phyloP scores from a whole-genome alignment of 2,797 vertebrate genomes.

The Taeniopygia guttata region DNA sequence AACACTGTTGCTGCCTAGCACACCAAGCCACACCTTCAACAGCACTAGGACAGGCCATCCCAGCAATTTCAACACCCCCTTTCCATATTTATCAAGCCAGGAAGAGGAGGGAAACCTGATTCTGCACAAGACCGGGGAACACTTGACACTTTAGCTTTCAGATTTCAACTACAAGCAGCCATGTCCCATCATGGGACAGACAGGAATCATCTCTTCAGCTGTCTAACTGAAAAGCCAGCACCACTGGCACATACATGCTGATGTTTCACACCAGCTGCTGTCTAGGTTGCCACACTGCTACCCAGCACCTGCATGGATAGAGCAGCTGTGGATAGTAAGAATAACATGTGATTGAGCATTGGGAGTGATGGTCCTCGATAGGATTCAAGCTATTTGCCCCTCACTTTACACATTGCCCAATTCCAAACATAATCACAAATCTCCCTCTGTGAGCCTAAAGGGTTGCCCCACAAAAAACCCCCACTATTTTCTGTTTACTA shows the following conservation, averaged over 20 bases:
- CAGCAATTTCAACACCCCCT: not conserved
- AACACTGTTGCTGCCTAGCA: not conserved
- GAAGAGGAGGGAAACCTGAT: not conserved
- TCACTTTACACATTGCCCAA: not conserved
- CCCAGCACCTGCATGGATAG: not conserved
- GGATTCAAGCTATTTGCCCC: not conserved
- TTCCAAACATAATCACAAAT: not conserved
- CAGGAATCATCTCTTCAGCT: not conserved
- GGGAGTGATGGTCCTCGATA: not conserved
- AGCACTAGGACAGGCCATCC: not conserved
- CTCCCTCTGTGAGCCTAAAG: not conserved
- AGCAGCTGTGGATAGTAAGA: not conserved
- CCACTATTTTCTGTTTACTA: not conserved
- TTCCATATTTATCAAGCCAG: not conserved
- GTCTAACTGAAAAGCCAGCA: not conserved
- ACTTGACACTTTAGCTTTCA: not conserved
- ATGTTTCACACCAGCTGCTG: not conserved
- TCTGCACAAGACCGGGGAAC: not conserved
- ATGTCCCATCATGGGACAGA: not conserved
- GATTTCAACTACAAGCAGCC: not conserved
- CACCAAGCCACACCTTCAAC: not conserved
- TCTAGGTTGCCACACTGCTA: not conserved
- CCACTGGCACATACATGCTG: fast-evolving
- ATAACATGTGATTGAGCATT: fast-evolving
- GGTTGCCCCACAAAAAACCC: not conserved